Evolutionary conservation across 2,797 vertebrate species (phyloP), one percentile per base, ranked within the genome.

Genomic region (Pteropus rufus): DNA sequence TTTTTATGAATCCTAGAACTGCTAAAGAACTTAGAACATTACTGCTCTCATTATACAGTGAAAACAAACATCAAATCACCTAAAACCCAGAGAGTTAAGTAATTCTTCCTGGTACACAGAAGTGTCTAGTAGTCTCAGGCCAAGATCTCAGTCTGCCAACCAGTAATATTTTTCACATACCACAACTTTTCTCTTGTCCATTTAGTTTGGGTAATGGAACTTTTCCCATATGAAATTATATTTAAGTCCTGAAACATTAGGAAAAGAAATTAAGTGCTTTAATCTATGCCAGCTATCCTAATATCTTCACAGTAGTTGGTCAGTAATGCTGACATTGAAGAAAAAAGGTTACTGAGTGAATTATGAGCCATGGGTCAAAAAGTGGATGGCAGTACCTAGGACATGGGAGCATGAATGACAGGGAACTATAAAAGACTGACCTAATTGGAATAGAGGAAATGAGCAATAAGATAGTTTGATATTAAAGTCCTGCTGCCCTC

Each of bases 251-350:
- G 56, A 95, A 88, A 91, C 29, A 85, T 52, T 7, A 77, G 60
- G 65, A 94, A 94, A 81, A 56, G n/a, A 80, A 93, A 96, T 52
- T 21, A 69, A 10, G 23, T 46, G 46, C 62, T 94, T 52, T 92
- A 76, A 62, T 81, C 75, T 62, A 70, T 16, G 21, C 29, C 79
- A 84, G 89, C 14, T 85, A 76, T 62, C 41, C 44, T 39, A 18
- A 7, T n/a, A 62, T 72, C 41, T 89, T 93, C 70, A 67, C 2
- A 36, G 81, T 89, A 70, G 54, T 23, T 80, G 9, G 39, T 65
- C 5, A 90, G 49, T 11, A 60, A 92, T 23, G 36, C 21, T 62
- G 46, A 89, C 49, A 60, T 0, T 36, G 44, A 88, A 92, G 39
- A 87, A 49, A 49, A 85, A 84, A 81, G 80, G 76, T 69, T 39